Conservation (phyloP, 1,140 invertebrate species). For the Galleria mellonella region DNA sequence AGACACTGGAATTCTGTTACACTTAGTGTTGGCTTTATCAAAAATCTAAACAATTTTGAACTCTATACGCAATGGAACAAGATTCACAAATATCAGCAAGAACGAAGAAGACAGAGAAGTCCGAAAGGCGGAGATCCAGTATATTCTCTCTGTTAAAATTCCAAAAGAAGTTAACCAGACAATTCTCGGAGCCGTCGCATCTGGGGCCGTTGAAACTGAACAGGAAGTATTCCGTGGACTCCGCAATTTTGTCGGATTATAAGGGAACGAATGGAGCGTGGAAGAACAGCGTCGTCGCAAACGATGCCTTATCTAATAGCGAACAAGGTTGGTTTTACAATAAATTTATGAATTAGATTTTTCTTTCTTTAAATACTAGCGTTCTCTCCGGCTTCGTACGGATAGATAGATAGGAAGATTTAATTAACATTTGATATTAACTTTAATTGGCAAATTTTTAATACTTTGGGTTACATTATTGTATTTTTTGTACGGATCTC, state of each 20-base stretch:
- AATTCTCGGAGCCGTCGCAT: slow-evolving; percentile 36
- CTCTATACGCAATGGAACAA: slow-evolving; percentile 22
- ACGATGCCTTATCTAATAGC: slow-evolving; percentile 11
- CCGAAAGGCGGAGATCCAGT: slow-evolving; percentile 38
- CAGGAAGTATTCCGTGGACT: slow-evolving; percentile 54
- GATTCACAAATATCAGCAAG: slow-evolving; percentile 18
- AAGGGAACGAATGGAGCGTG: slow-evolving; percentile 12
- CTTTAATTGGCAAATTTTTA: too few relatives aligned
- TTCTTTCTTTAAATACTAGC: too few relatives aligned
- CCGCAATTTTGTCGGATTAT: slow-evolving; percentile 39
- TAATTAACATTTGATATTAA: too few relatives aligned
- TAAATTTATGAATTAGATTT: too few relatives aligned
- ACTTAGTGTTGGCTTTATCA: too few relatives aligned
- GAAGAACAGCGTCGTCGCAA: slow-evolving; percentile 9
- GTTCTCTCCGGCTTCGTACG: too few relatives aligned
- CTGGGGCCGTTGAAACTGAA: slow-evolving; percentile 6
- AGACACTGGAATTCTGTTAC: too few relatives aligned
- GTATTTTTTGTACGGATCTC: too few relatives aligned
- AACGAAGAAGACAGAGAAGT: slow-evolving; percentile 37
- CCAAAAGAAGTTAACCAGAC: slow-evolving; percentile 42
- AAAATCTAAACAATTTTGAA: too few relatives aligned
- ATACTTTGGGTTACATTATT: too few relatives aligned
- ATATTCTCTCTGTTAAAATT: slow-evolving; percentile 50
- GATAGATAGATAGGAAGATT: too few relatives aligned
- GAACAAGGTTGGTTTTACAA: slow-evolving; percentile 32